Evolutionary conservation across 2,113 vertebrate genomes (phyloP).

Genomic region (Holacanthus passer): DNA sequence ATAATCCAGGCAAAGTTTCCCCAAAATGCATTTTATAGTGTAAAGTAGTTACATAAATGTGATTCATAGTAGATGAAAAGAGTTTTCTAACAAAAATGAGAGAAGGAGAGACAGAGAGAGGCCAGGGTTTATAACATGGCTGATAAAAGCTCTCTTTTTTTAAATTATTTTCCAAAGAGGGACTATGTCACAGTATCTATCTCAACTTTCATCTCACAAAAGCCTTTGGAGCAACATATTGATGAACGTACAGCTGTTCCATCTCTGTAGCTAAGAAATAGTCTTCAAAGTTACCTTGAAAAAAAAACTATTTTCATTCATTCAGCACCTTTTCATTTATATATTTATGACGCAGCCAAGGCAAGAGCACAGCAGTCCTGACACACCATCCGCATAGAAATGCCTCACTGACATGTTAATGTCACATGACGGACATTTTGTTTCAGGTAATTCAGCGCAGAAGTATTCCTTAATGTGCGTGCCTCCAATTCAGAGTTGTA

Average conservation of each 20-base stretch:
- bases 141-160: background rate
- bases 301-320: background rate
- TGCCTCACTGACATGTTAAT: slow-evolving; percentile 31
- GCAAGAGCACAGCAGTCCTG: too few relatives aligned
- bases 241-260: background rate
- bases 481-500: slow-evolving; percentile 18
- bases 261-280: background rate
- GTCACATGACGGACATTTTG: slow-evolving; percentile 38
- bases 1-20: too few relatives aligned
- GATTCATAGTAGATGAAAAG: too few relatives aligned
- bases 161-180: background rate
- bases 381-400: too few relatives aligned
- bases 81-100: too few relatives aligned
- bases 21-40: too few relatives aligned
- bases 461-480: slow-evolving; percentile 17
- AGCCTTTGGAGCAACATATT: background rate
- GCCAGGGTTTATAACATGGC: too few relatives aligned
- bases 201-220: background rate
- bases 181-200: background rate
- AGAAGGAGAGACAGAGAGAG: too few relatives aligned
- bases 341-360: background rate
- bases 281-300: background rate
- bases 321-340: background rate
- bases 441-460: slow-evolving; percentile 39
- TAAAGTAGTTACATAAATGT: too few relatives aligned